Evolutionary conservation across 2,113 vertebrate species (phyloP).

Genomic region (Elaphurus davidianus): DNA sequence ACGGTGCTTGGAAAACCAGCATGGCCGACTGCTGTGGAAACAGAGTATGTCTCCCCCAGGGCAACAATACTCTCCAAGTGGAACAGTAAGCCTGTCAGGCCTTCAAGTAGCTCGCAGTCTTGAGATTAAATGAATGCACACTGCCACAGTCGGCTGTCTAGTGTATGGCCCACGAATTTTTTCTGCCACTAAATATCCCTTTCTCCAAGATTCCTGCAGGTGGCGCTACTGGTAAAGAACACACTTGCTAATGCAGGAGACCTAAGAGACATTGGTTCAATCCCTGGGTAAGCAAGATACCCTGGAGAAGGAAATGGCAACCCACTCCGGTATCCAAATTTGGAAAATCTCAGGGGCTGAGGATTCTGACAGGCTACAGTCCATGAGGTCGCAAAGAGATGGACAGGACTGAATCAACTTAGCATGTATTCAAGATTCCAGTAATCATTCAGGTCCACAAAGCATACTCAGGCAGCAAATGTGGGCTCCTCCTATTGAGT

Average conservation of each 20-base stretch:
- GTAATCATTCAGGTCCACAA: background rate
- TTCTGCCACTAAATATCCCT: background rate
- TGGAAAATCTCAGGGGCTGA: background rate
- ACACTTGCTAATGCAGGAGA: background rate
- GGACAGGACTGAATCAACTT: background rate
- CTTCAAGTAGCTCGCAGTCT: background rate
- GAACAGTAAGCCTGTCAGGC: background rate
- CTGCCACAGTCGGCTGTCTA: accelerated
- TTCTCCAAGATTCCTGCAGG: background rate
- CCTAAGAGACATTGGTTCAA: background rate
- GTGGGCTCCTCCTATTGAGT: background rate
- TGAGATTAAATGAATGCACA: background rate
- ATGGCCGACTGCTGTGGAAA: background rate
- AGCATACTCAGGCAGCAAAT: background rate
- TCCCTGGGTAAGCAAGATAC: background rate
- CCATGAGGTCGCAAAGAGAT: background rate
- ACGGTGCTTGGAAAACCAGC: background rate
- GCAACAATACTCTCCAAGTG: background rate
- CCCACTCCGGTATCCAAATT: background rate
- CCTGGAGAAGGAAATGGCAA: background rate
- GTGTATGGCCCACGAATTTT: background rate
- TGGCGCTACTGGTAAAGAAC: background rate
- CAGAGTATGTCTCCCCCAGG: background rate
- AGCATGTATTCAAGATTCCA: background rate
- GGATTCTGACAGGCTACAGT: background rate